Evolutionary conservation across 2,888 invertebrate species (phyloP).

Genomic region (Uropetala carovei): DNA sequence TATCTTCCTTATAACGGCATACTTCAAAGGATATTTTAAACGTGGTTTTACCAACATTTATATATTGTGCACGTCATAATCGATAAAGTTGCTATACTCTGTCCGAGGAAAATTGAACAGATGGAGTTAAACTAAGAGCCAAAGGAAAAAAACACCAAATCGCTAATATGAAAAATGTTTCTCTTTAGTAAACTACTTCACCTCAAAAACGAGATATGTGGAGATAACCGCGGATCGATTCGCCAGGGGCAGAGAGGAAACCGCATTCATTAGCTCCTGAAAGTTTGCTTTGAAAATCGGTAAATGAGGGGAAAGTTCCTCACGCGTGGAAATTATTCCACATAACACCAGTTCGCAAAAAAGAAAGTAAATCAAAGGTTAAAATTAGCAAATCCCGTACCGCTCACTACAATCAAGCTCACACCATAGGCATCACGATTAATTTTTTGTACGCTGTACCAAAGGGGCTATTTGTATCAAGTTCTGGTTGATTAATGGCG

Average conservation of each 20-base stretch:
- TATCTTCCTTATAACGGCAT: too few relatives aligned
- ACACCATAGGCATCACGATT: neutral
- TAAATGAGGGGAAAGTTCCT: conserved; percentile 17
- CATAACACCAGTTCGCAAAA: conserved; percentile 12
- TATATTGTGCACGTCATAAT: too few relatives aligned
- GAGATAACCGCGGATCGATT: neutral
- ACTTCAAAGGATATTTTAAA: too few relatives aligned
- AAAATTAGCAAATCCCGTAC: too few relatives aligned
- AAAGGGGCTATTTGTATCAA: neutral
- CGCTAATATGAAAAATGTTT: neutral
- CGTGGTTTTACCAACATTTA: too few relatives aligned
- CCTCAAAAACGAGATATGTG: neutral
- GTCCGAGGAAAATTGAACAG: neutral
- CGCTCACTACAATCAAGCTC: too few relatives aligned
- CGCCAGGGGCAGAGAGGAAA: neutral
- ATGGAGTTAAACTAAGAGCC: neutral
- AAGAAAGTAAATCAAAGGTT: neutral
- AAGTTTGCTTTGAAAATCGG: neutral
- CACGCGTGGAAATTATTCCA: conserved; percentile 27
- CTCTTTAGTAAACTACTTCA: neutral
- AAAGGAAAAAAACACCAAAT: neutral
- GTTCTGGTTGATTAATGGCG: neutral
- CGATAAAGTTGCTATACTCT: too few relatives aligned
- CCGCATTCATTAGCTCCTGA: neutral
- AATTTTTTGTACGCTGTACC: neutral